Conservation (phyloP, 2,113 vertebrate species). For the Nyctibius bracteatus region DNA sequence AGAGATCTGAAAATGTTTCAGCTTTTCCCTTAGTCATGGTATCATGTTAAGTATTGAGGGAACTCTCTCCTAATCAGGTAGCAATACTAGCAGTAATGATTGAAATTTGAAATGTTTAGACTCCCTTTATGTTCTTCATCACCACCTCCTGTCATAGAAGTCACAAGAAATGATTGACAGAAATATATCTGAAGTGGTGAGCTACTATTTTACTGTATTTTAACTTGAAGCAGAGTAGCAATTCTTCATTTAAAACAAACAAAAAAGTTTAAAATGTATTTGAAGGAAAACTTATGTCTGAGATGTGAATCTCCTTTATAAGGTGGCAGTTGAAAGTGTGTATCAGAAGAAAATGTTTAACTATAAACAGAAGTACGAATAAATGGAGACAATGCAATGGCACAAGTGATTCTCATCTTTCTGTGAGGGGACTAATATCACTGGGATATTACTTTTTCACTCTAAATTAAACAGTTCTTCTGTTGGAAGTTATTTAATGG, state of each 20-base stretch:
- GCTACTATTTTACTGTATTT: not conserved
- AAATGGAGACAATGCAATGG: not conserved
- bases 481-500: not conserved
- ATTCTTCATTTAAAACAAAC: not conserved
- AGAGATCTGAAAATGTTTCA: not conserved
- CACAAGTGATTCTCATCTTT: not conserved
- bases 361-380: not conserved
- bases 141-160: not conserved
- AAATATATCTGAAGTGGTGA: not conserved
- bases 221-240: not conserved
- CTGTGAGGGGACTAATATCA: not conserved
- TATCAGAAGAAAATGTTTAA: not conserved
- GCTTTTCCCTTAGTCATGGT: not conserved
- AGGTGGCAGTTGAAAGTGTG: not conserved
- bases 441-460: not conserved
- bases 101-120: not conserved
- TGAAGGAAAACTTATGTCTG: not conserved
- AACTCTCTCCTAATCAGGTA: not conserved
- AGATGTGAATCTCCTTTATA: not conserved
- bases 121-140: not conserved
- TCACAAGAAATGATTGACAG: not conserved
- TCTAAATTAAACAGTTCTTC: not conserved
- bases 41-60: not conserved
- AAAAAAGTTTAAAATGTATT: not conserved
- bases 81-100: not conserved